phyloP scores from a whole-genome alignment of 2,797 vertebrate species.

The Chelon auratus region DNA sequence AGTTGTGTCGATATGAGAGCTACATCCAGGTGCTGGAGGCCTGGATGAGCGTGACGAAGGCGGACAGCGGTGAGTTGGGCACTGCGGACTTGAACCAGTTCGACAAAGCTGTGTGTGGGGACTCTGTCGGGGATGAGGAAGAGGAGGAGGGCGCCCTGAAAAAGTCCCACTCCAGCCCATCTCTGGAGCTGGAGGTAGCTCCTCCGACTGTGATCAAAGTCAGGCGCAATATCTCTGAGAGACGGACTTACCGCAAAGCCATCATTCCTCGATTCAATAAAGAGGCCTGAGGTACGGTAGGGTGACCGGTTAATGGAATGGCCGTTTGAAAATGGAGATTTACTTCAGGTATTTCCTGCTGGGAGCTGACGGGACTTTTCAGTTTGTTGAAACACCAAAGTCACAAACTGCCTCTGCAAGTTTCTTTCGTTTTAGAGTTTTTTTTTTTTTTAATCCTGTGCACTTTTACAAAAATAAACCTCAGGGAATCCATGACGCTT shows the following conservation, averaged over 20 bases:
- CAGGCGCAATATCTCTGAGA: slow-evolving; percentile 90
- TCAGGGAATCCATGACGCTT: slow-evolving; percentile 55
- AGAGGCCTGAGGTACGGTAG: slow-evolving; percentile 71
- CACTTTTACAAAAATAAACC: slow-evolving; percentile 66
- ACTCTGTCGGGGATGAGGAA: slow-evolving; percentile 51
- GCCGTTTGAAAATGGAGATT: background rate
- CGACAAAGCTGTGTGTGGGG: slow-evolving; percentile 79
- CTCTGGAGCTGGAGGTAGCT: slow-evolving; percentile 85
- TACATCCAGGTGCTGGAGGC: slow-evolving; percentile 86
- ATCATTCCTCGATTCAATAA: slow-evolving; percentile 86
- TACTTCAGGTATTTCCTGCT: background rate
- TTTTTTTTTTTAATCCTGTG: slow-evolving; percentile 44
- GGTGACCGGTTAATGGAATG: background rate
- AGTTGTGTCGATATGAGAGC: slow-evolving; percentile 90
- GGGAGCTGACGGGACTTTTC: slow-evolving; percentile 1
- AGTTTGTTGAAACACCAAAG: slow-evolving; percentile 9
- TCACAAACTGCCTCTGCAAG: slow-evolving; percentile 12
- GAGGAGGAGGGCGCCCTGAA: slow-evolving; percentile 78
- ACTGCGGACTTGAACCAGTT: slow-evolving; percentile 76
- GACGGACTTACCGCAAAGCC: slow-evolving; percentile 88
- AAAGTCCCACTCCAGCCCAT: slow-evolving; percentile 92
- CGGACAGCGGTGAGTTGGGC: slow-evolving; percentile 12
- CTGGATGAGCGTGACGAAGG: slow-evolving; percentile 70
- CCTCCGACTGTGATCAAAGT: slow-evolving; percentile 73
- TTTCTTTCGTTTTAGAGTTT: slow-evolving; percentile 12